Conservation (phyloP, 2,888 invertebrate genomes). For the Sinopyrophorus schimmeli region DNA sequence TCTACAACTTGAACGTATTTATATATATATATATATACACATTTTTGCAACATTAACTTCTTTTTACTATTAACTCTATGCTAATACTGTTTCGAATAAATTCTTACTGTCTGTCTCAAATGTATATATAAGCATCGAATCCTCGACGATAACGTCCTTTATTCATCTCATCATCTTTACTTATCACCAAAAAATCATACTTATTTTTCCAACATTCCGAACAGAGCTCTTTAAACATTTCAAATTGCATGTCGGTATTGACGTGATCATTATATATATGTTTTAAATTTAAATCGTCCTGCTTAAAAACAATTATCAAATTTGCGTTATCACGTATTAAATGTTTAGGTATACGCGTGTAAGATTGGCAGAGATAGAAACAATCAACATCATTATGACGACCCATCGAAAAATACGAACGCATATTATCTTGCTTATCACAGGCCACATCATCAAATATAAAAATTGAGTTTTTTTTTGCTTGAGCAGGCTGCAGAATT, state of each 20-base stretch:
- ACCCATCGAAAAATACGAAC: slow-evolving; percentile 43
- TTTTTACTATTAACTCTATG: too few species aligned
- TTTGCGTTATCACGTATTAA: slow-evolving; percentile 47
- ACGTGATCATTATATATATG: slow-evolving; percentile 43
- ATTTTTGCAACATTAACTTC: too few species aligned
- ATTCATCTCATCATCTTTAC: slow-evolving; percentile 40
- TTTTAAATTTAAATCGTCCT: slow-evolving; percentile 46
- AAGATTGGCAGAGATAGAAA: slow-evolving; percentile 46
- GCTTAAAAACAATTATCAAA: slow-evolving; percentile 44
- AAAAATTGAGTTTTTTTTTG: slow-evolving; percentile 42
- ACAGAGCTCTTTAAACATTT: slow-evolving; percentile 43
- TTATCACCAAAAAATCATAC: slow-evolving; percentile 42
- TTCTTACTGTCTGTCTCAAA: too few species aligned
- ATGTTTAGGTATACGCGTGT: slow-evolving; percentile 46
- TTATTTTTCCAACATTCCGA: slow-evolving; percentile 41
- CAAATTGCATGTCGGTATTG: slow-evolving; percentile 39
- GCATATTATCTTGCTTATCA: slow-evolving; percentile 42
- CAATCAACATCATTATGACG: slow-evolving; percentile 44
- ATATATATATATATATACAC: too few species aligned
- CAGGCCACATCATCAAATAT: slow-evolving; percentile 49
- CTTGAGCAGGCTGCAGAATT: slow-evolving; percentile 31
- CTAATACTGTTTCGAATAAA: too few species aligned
- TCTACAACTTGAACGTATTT: too few species aligned
- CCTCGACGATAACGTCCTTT: slow-evolving; percentile 44
- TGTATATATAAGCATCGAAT: slow-evolving; percentile 36